Base-by-base conservation (phyloP, 2,888 invertebrate species). In the Parapristionchus giblindavisi region DNA sequence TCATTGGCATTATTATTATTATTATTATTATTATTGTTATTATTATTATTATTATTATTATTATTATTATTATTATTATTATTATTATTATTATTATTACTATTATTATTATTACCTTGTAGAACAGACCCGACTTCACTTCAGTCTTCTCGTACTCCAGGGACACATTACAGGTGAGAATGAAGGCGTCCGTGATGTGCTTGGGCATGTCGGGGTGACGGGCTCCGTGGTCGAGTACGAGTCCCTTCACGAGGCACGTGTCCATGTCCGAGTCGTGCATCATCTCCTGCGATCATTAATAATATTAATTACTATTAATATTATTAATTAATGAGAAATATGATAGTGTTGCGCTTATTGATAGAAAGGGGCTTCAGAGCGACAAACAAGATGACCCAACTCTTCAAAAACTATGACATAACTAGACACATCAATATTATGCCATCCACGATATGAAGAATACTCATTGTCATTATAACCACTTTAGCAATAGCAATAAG, bases 61-160 rank as follows among this genome's bases (percentile, higher is more conserved):
- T n/a, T n/a, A n/a, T n/a, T n/a, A n/a, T n/a, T n/a, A n/a, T n/a
- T n/a, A n/a, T n/a, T n/a, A n/a, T n/a, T n/a, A n/a, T n/a, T n/a
- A n/a, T n/a, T n/a, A n/a, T n/a, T n/a, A n/a, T n/a, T n/a, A n/a
- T n/a, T n/a, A n/a, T n/a, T n/a, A n/a, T n/a, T n/a, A n/a, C n/a
- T n/a, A 17, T 43, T 14, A n/a, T n/a, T 17, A 43, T 6, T 90
- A 27, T 24, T n/a, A 71, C 70, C 70, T 99, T 99, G 91, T 99
- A 99, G 91, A 98, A 99, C 90, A 99, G 97, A 0, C 97, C 97
- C 6, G 97, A 95, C 89, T 97, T 99, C 0, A 93, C 92, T 87
- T 92, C 92, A 77, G 95, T 96, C 90, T 99, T 99, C 89, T 99
- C 99, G 89, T 99, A 99, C 89, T 99, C 99, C 89, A 99, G 91